Evolutionary conservation across 2,888 invertebrate species (phyloP).

Genomic region (Conops quadrifasciatus): DNA sequence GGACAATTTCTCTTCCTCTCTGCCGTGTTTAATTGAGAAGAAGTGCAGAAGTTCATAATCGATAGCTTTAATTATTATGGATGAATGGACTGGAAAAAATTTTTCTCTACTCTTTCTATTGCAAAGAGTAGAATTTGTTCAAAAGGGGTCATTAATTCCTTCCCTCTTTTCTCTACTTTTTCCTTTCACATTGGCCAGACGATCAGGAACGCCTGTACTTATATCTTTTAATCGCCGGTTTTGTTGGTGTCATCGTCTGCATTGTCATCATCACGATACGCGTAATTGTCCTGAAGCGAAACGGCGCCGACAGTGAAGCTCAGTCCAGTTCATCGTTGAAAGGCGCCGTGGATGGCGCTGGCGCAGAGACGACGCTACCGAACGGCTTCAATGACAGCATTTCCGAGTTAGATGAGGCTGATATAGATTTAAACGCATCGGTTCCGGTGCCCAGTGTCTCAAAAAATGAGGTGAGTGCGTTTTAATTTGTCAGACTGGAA

Average conservation of each 20-base stretch:
- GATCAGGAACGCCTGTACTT: constrained; percentile 74
- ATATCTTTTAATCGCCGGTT: constrained; percentile 80
- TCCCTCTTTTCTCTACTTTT: not conserved
- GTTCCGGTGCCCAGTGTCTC: constrained; percentile 68
- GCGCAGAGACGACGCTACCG: constrained; percentile 75
- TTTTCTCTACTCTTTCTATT: too few relatives aligned
- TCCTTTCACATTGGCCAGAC: constrained; percentile 48
- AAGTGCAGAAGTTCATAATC: too few relatives aligned
- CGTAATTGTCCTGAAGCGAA: constrained; percentile 74
- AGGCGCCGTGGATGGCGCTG: constrained; percentile 40
- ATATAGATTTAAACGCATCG: constrained; percentile 73
- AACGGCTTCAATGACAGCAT: constrained; percentile 86
- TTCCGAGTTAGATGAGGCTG: constrained; percentile 81
- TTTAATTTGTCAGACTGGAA: not conserved
- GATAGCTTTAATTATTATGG: too few relatives aligned
- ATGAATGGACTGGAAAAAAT: too few relatives aligned
- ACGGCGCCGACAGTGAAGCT: constrained; percentile 66
- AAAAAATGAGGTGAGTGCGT: constrained; percentile 64
- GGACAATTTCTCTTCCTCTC: too few relatives aligned
- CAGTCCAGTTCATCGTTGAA: constrained; percentile 69
- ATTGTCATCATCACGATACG: constrained; percentile 76
- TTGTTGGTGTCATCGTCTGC: constrained; percentile 76
- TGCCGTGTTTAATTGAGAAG: too few relatives aligned
- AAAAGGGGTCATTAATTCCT: not conserved
- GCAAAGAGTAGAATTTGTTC: too few relatives aligned